Evolutionary conservation across 2,888 invertebrate genomes (phyloP), one percentile per base, ranked within the genome.

Genomic region (Electrophaes corylata): DNA sequence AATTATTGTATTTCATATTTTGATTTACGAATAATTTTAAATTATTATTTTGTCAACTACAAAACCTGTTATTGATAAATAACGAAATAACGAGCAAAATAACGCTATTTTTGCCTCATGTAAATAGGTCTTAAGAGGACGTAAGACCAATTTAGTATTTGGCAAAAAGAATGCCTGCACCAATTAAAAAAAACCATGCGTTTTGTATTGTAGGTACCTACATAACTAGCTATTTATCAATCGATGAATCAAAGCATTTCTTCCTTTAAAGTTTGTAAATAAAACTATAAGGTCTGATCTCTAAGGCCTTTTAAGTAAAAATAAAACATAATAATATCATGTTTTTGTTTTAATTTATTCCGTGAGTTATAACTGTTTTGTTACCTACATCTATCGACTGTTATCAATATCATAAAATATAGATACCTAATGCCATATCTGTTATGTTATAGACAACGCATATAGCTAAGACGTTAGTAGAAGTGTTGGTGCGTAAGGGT

Each of bases 61-160:
- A n/a, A 41, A n/a, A 44, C 41, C 33, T 8, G 56, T 16, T 20
- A 18, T 18, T 2, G 19, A 6, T 10, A 37, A 14, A 8, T 35
- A 14, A 19, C 31, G n/a, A 26, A 4, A 5, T 6, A 12, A 33
- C 0, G 4, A 2, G 8, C 1, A 35, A 35, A 14, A 6, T 33
- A 33, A 12, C 12, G 5, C 1, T 5, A 56, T 69, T 74, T 4
- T 73, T 72, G 63, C 66, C 57, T 66, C 52, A 60, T 66, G 54
- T 63, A 69, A 70, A 66, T 80, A 78, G 66, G 81, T 83, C 81
- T 85, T 81, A 62, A 65, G 84, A 85, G 88, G 87, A 88, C 87
- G 84, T 65, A 81, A 84, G 84, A 81, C 81, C 82, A 79, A 76
- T 72, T 71, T 69, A 69, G 48, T 67, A 67, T 61, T 69, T 66